Evolutionary conservation across 2,113 vertebrate species (phyloP).

Genomic region (Hippoglossus stenolepis): DNA sequence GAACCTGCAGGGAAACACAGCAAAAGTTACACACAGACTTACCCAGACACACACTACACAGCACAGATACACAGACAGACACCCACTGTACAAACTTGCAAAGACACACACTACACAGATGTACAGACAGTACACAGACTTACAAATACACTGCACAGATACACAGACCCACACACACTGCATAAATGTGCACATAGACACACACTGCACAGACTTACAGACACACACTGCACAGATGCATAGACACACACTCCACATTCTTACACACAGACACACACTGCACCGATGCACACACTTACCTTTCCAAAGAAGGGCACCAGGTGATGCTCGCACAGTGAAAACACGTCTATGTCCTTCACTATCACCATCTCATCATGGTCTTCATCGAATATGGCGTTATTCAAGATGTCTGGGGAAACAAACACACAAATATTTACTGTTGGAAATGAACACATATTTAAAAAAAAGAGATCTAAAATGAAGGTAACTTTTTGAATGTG

Average conservation of each 20-base stretch:
- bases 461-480: too few species aligned
- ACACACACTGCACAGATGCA: too few species aligned
- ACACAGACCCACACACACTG: constrained; percentile 50
- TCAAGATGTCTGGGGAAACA: constrained; percentile 75
- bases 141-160: constrained; percentile 48
- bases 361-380: constrained; percentile 86
- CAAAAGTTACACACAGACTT: too few species aligned
- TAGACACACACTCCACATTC: background rate
- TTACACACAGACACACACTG: background rate
- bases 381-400: constrained; percentile 85
- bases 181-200: too few species aligned
- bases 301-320: constrained; percentile 85
- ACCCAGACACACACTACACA: too few species aligned
- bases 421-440: background rate
- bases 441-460: too few species aligned
- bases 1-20: constrained; percentile 71
- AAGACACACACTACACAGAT: too few species aligned
- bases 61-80: too few species aligned
- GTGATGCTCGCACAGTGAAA: constrained; percentile 85
- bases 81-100: too few species aligned
- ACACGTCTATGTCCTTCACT: constrained; percentile 85
- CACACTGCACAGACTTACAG: too few species aligned
- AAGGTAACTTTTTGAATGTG: too few species aligned
- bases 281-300: constrained; percentile 53
- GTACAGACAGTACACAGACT: background rate